These are phyloP conservation scores for Heliconius hewitsoni DNA, from an alignment of 1,140 invertebrate genomes.

Conservation along the genomic window DNA sequence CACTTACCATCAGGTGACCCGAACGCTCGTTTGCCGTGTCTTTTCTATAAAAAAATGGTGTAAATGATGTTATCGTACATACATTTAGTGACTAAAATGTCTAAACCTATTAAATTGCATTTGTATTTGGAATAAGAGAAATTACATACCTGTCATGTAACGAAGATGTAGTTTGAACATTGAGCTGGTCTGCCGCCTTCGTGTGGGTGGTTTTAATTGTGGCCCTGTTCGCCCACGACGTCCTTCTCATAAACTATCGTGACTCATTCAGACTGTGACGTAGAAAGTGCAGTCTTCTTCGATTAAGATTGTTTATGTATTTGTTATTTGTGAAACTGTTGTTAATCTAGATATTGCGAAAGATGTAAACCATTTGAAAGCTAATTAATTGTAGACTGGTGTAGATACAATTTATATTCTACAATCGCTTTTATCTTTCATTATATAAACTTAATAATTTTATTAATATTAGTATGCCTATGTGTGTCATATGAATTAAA, in stretches of 20 bases:
- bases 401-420: not conserved
- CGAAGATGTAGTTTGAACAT: constrained; percentile 37
- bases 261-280: constrained; percentile 45
- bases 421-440: not conserved
- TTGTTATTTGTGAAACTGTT: constrained; percentile 15
- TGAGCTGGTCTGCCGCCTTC: constrained; percentile 25
- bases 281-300: constrained; percentile 41
- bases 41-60: not conserved
- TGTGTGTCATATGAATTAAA: too few relatives aligned
- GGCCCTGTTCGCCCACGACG: constrained; percentile 47
- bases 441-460: not conserved
- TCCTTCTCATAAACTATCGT: constrained; percentile 43
- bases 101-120: constrained; percentile 9
- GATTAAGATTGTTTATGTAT: constrained; percentile 22
- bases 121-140: constrained; percentile 21
- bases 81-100: constrained; percentile 6
- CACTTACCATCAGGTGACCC: too few relatives aligned
- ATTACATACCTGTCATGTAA: constrained; percentile 36
- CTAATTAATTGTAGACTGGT: not conserved
- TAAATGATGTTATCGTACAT: not conserved
- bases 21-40: too few relatives aligned
- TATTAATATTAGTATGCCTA: too few relatives aligned
- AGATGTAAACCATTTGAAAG: not conserved
- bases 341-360: constrained; percentile 5
- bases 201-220: constrained; percentile 48